These are phyloP conservation scores for Trachelus stipa DNA, from an alignment of 2,888 invertebrate genomes.

Conservation along the genomic window DNA sequence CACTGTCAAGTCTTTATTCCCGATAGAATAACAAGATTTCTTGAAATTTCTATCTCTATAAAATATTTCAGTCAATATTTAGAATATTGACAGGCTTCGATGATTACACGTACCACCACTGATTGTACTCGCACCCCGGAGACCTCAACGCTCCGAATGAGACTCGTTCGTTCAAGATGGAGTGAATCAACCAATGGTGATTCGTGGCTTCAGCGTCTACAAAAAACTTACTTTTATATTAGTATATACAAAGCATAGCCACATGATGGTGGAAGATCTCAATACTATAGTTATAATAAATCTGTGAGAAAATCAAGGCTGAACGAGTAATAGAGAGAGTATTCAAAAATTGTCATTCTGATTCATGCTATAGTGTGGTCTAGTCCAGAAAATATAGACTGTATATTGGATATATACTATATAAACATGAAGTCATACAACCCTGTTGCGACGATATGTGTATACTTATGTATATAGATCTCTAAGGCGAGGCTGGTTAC, in stretches of 20 bases:
- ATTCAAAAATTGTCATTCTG: not conserved
- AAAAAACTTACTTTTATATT: not conserved
- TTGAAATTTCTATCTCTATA: not conserved
- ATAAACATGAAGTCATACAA: not conserved
- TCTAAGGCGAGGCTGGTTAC: constrained; percentile 5
- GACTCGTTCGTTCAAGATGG: not conserved
- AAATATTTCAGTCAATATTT: too few relatives aligned
- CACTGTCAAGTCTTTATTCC: not conserved
- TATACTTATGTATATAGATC: constrained; percentile 3
- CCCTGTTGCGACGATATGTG: not conserved
- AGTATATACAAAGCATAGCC: not conserved
- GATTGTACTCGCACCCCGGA: not conserved
- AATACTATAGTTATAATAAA: not conserved
- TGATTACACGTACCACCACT: not conserved
- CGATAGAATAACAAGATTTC: not conserved
- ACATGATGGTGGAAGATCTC: not conserved
- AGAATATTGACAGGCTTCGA: not conserved
- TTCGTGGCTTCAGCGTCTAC: not conserved
- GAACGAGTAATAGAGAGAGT: not conserved
- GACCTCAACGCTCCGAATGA: not conserved
- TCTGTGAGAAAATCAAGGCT: not conserved
- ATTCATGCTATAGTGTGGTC: not conserved
- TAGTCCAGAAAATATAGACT: not conserved
- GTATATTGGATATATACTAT: not conserved
- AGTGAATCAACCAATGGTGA: not conserved